Evolutionary conservation across 2,113 vertebrate species (phyloP).

Genomic region (Perca fluviatilis): DNA sequence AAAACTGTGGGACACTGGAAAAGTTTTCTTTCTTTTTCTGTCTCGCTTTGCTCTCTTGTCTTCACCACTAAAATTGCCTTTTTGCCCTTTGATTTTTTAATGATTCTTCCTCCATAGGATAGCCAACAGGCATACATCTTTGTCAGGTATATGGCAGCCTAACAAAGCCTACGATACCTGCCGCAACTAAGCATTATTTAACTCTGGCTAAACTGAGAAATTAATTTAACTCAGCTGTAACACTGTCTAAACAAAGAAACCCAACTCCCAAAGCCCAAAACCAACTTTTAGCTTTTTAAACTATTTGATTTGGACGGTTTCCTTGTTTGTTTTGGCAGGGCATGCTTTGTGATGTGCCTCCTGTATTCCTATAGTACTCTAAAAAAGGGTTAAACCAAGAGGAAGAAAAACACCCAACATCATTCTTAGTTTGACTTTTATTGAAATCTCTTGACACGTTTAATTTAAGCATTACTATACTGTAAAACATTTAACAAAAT

Average conservation of each 20-base stretch:
- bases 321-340: conserved; percentile 8
- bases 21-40: background rate
- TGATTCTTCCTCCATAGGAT: background rate
- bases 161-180: background rate
- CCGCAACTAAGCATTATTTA: conserved; percentile 2
- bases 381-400: background rate
- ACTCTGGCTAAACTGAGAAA: conserved; percentile 4
- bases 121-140: background rate
- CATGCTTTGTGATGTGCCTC: background rate
- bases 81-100: background rate
- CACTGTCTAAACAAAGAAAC: conserved; percentile 26
- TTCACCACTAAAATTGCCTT: background rate
- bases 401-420: background rate
- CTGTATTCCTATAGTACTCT: background rate
- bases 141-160: background rate
- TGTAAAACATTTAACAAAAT: conserved; percentile 8
- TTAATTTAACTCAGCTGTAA: conserved; percentile 6
- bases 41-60: background rate
- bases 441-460: conserved; percentile 40
- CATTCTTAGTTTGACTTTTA: conserved; percentile 36
- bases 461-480: background rate
- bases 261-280: background rate
- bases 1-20: background rate
- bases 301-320: conserved; percentile 9
- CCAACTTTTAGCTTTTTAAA: background rate